phyloP scores from a whole-genome alignment of 2,113 vertebrate species.

The Chaetodon trifascialis region DNA sequence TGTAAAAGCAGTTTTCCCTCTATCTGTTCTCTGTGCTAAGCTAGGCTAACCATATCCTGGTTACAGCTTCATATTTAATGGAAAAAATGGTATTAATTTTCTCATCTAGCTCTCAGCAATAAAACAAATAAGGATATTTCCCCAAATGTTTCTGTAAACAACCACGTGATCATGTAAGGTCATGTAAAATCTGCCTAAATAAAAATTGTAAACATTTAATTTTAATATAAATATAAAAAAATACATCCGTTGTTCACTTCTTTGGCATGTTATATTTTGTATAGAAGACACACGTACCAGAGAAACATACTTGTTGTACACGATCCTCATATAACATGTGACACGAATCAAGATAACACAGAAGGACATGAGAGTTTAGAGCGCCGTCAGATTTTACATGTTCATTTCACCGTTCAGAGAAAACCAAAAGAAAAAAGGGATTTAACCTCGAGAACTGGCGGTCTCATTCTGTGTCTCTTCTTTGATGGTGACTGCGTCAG shows the following conservation, averaged over 20 bases:
- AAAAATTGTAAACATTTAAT: neutral
- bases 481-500: slow-evolving; percentile 40
- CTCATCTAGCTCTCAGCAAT: neutral
- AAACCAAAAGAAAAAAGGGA: neutral
- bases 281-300: neutral
- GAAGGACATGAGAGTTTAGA: neutral
- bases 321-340: neutral
- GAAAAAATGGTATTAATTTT: neutral
- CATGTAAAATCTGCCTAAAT: no score
- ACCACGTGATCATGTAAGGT: neutral
- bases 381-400: slow-evolving; percentile 17
- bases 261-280: no score
- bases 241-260: neutral
- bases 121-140: neutral
- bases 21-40: no score
- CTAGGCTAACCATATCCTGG: no score
- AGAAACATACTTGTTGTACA: neutral
- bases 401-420: slow-evolving; percentile 20
- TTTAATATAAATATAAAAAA: neutral
- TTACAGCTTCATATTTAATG: neutral
- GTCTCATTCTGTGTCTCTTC: slow-evolving; percentile 1
- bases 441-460: slow-evolving; percentile 7
- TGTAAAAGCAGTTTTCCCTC: no score
- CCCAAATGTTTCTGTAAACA: neutral
- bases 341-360: slow-evolving; percentile 17